These are phyloP conservation scores for Spisula subtruncata DNA, from an alignment of 2,888 invertebrate genomes.

Conservation along the genomic window DNA sequence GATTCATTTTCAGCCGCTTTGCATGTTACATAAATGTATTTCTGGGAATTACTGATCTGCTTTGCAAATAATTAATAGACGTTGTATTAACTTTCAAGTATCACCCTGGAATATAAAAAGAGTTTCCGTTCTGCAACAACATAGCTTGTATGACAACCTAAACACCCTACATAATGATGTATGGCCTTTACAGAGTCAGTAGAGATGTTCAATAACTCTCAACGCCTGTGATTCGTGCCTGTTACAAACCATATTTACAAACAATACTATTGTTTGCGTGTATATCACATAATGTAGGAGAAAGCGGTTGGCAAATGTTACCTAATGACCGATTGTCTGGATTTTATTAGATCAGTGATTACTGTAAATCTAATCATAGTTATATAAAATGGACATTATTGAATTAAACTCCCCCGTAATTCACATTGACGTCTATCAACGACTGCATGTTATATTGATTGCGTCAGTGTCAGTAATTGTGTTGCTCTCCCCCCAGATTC, in stretches of 20 bases:
- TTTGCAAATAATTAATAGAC: no score
- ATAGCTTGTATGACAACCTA: neutral
- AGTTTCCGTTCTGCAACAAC: neutral
- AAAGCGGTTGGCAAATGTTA: constrained; percentile 18
- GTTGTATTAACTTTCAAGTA: no score
- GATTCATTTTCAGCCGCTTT: no score
- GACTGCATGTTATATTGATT: no score
- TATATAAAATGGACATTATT: constrained; percentile 21
- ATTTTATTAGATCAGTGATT: constrained; percentile 41
- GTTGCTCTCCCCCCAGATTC: no score
- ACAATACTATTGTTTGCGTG: neutral
- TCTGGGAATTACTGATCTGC: no score
- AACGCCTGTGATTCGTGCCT: neutral
- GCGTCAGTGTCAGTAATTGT: no score
- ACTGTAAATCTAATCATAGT: constrained; percentile 34
- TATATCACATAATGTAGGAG: neutral
- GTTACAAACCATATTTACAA: neutral
- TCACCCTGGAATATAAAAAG: no score
- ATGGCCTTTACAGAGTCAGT: constrained; percentile 2
- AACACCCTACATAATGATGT: neutral
- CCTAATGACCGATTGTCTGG: constrained; percentile 25
- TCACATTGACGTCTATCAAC: neutral
- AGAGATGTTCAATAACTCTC: neutral
- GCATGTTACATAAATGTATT: no score
- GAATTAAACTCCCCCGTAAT: constrained; percentile 39